Base-by-base conservation (phyloP, 2,888 invertebrate species). In the Neelides folsomi region DNA sequence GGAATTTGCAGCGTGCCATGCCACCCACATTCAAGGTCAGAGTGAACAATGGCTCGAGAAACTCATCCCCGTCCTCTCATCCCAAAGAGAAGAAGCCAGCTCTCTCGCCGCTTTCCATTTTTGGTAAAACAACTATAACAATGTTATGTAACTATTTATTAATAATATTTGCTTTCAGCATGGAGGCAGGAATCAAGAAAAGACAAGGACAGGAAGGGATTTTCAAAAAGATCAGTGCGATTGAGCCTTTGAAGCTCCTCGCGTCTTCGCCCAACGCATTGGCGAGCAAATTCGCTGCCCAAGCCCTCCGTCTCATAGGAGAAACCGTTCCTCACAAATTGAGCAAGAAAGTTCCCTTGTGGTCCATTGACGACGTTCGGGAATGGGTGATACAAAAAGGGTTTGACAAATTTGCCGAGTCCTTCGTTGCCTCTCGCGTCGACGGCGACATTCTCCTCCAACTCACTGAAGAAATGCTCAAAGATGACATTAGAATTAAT, bases 341-440 rank as follows among this genome's bases (percentile, higher is more conserved):
- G 52, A 93, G 94, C 36, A 95, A 97, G 69, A 95, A 97, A 71
- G 95, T 97, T 39, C 97, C 97, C 0, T 76, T 95, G 7, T 98
- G 98, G 98, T 92, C 92, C 0, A 83, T 83, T 16, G 89, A 89
- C 70, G 97, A 98, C 70, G 97, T 98, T 0, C 78, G 85, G 64
- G 93, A 95, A 72, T 98, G 97, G 97, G 90, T 98, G 1, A 90
- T 89, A 69, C 95, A 97, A 77, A 93, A 94, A 66, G 94, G 94
- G 0, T 97, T 95, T 70, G 78, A 79, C 13, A 83, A 86, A 67
- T 90, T 83, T 66, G 81, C 85, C 2, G 76, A 73, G 2, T 83
- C 83, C 69, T 97, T 98, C 69, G 79, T 81, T 42, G 85, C 86
- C 51, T 90, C 93, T 67, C 79, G 88, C 70, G 95, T 98, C 34